phyloP scores from a whole-genome alignment of 2,888 invertebrate species.

The Agonopterix alstromeriana region DNA sequence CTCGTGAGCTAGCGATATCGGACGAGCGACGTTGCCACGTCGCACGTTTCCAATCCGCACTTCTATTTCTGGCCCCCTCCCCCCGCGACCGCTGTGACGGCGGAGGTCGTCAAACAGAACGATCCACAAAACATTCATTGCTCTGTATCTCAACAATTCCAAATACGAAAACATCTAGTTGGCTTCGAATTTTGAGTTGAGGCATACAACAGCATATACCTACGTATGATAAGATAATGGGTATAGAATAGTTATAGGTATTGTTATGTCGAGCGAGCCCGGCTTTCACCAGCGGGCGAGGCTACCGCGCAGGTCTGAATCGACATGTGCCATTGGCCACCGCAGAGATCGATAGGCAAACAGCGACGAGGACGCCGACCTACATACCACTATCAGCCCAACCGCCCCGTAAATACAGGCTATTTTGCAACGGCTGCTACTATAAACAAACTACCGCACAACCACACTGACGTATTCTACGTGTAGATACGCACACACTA shows the following conservation, averaged over 20 bases:
- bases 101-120: slow-evolving; percentile 54
- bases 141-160: slow-evolving; percentile 38
- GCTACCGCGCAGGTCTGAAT: slow-evolving; percentile 70
- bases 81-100: slow-evolving; percentile 42
- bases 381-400: slow-evolving; percentile 63
- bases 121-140: slow-evolving; percentile 62
- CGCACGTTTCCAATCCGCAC: slow-evolving; percentile 61
- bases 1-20: slow-evolving; percentile 19
- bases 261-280: slow-evolving; percentile 16
- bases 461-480: slow-evolving; percentile 57
- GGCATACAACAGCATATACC: background rate
- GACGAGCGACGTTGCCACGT: slow-evolving; percentile 73
- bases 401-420: slow-evolving; percentile 42
- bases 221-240: slow-evolving; percentile 51
- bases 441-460: slow-evolving; percentile 79
- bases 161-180: slow-evolving; percentile 47
- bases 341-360: slow-evolving; percentile 80
- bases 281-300: slow-evolving; percentile 23
- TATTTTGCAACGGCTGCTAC: slow-evolving; percentile 51
- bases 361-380: slow-evolving; percentile 74
- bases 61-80: slow-evolving; percentile 68
- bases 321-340: slow-evolving; percentile 80
- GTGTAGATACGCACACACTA: slow-evolving; percentile 47
- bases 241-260: slow-evolving; percentile 33
- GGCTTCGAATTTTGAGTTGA: slow-evolving; percentile 22